Conservation (phyloP, 2,797 vertebrate species). For the Lagorchestes hirsutus region DNA sequence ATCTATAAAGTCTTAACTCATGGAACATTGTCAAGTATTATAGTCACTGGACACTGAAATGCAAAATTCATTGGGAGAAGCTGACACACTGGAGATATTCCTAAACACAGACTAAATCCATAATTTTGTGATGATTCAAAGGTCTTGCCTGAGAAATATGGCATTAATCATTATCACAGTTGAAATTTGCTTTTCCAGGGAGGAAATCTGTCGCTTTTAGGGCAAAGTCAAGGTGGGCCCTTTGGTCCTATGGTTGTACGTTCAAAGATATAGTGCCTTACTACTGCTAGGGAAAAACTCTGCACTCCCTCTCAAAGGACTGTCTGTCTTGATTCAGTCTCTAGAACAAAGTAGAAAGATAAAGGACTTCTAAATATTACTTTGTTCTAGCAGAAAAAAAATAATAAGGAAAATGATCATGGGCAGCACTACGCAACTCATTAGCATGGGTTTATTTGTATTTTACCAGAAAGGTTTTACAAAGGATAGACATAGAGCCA, state of each 20-base stretch:
- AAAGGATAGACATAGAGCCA: slow-evolving; percentile 63
- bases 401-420: slow-evolving; percentile 50
- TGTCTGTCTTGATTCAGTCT: slow-evolving; percentile 19
- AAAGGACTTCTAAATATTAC: slow-evolving; percentile 61
- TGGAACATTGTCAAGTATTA: background rate
- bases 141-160: slow-evolving; percentile 44
- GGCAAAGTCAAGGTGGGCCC: slow-evolving; percentile 48
- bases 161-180: slow-evolving; percentile 56
- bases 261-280: slow-evolving; percentile 56
- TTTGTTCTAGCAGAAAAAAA: slow-evolving; percentile 64
- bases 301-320: slow-evolving; percentile 38
- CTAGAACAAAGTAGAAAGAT: slow-evolving; percentile 56
- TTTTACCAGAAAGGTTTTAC: slow-evolving; percentile 54
- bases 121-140: slow-evolving; percentile 70
- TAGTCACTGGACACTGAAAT: slow-evolving; percentile 13
- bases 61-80: slow-evolving; percentile 13
- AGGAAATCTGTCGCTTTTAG: slow-evolving; percentile 27
- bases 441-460: slow-evolving; percentile 75
- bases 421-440: slow-evolving; percentile 67
- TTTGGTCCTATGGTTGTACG: slow-evolving; percentile 29
- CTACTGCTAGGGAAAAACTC: slow-evolving; percentile 44
- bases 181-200: background rate
- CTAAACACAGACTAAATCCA: slow-evolving; percentile 70
- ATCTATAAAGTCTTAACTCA: slow-evolving; percentile 55
- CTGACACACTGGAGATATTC: slow-evolving; percentile 64